Evolutionary conservation across 2,113 vertebrate genomes (phyloP).

Genomic region (Lathamus discolor): DNA sequence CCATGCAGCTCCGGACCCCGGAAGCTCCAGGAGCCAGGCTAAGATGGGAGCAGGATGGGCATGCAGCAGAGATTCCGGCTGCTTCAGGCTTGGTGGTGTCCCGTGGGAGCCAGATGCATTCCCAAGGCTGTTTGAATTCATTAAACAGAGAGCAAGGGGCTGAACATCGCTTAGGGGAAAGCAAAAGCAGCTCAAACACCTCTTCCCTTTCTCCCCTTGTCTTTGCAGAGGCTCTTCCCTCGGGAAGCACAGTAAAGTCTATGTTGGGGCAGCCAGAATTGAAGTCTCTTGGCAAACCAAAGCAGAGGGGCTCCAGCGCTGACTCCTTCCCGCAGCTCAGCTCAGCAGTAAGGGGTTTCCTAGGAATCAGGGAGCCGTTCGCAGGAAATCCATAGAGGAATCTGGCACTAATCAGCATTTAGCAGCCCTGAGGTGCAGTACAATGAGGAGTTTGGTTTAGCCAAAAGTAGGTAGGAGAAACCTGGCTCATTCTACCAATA

Average conservation of each 20-base stretch:
- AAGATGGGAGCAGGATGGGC: background rate
- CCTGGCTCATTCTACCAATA: background rate
- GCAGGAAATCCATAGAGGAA: background rate
- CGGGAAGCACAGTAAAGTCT: background rate
- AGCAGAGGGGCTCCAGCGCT: background rate
- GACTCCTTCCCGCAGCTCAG: background rate
- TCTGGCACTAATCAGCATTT: background rate
- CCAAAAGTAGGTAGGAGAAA: background rate
- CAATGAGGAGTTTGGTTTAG: background rate
- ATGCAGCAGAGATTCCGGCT: background rate
- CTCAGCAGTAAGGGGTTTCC: background rate
- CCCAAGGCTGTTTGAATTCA: background rate
- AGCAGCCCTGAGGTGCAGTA: background rate
- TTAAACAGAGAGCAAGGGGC: background rate
- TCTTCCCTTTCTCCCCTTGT: background rate
- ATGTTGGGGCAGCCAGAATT: background rate
- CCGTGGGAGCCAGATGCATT: background rate
- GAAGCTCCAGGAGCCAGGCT: background rate
- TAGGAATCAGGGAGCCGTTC: background rate
- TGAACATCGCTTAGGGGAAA: background rate
- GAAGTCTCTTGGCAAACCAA: background rate
- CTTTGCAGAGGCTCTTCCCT: background rate
- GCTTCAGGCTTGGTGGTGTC: background rate
- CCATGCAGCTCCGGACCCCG: background rate
- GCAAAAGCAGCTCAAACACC: background rate